Conservation (phyloP, 2,888 invertebrate species). For the Apotomis capreana region DNA sequence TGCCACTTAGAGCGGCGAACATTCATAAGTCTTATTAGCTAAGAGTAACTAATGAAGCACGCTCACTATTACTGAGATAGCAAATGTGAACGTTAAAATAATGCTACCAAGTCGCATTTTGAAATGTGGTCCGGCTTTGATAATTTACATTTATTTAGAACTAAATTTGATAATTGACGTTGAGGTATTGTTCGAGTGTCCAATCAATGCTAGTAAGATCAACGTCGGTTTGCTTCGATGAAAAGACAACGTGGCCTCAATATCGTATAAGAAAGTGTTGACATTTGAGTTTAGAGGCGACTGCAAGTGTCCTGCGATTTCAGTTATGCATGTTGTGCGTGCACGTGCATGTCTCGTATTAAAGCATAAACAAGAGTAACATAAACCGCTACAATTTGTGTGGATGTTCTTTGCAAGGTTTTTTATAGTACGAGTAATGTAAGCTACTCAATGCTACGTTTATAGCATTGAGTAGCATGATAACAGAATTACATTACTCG, state of each 20-base stretch:
- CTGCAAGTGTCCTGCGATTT: background rate
- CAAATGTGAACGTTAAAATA: background rate
- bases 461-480: too few relatives aligned
- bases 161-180: conserved; percentile 30
- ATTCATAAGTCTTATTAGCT: background rate
- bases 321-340: too few relatives aligned
- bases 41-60: background rate
- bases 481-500: too few relatives aligned
- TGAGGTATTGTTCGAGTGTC: conserved; percentile 26
- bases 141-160: conserved; percentile 8
- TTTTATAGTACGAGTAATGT: too few relatives aligned
- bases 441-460: too few relatives aligned
- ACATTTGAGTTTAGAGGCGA: background rate
- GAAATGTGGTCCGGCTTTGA: background rate
- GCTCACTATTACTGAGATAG: background rate
- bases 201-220: conserved; percentile 8
- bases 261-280: background rate
- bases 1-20: background rate
- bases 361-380: too few relatives aligned
- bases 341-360: too few relatives aligned
- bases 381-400: too few relatives aligned
- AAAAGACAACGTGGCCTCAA: background rate
- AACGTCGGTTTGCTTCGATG: conserved; percentile 6
- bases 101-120: conserved; percentile 9
- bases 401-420: too few relatives aligned